Evolutionary conservation across 2,888 invertebrate genomes (phyloP), one percentile per base, ranked within the genome.

Genomic region (Argyresthia albistria): DNA sequence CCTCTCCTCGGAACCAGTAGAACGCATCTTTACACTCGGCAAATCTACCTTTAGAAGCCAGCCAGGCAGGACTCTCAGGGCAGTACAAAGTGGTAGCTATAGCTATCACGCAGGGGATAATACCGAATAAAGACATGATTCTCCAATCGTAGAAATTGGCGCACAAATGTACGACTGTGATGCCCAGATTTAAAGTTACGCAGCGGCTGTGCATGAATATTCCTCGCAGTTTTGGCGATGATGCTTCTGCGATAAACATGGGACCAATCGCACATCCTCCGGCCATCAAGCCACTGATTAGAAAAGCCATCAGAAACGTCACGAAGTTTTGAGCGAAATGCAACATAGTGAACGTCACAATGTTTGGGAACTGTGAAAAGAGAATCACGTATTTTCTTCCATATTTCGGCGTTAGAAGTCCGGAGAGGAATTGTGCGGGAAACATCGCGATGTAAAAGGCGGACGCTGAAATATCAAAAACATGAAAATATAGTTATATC

Each of bases 1-100:
- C 15, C 1, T 49, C 36, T 10, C 49, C 49, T 36, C 49, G n/a
- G 35, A 49, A 37, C 49, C 49, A 49, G 14, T 16, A 12, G 14
- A 14, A 49, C 3, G 49, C 35, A 2, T 4, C 10, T 10, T n/a
- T 35, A 10, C 36, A 49, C 35, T 49, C 25, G 1, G 11, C 9
- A 14, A 49, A 49, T 10, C 37, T 10, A 4, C 49, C 49, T 49
- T 49, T 35, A 6, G 49, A 35, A 8, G 49, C 49, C 1, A 49
- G 25, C 49, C 49, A 49, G 12, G 37, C 49, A 11, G 49, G 49
- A 14, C 49, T 49, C 11, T 49, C 49, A 10, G 35, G 49, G 11
- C n/a, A 35, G 8, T n/a, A 16, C 1, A 37, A 12, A n/a, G 12
- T 16, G 8, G 14, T 12, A 3, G 6, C n/a, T 14, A 49, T 11